These are phyloP conservation scores for Carpatolechia fugitivella DNA, from an alignment of 2,888 invertebrate genomes.

Conservation along the genomic window DNA sequence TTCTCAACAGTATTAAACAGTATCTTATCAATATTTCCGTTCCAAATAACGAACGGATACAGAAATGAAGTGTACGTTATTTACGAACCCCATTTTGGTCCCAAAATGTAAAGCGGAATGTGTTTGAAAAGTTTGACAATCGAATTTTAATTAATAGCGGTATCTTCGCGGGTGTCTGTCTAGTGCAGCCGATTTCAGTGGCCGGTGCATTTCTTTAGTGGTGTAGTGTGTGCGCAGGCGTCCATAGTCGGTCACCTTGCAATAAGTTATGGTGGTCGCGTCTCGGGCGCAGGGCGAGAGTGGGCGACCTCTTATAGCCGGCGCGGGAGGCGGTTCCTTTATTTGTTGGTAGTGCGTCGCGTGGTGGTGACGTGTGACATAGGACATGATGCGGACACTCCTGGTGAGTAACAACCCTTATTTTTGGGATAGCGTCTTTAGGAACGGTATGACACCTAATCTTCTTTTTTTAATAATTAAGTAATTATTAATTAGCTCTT, in stretches of 20 bases:
- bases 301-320: constrained; percentile 76
- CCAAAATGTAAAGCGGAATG: background rate
- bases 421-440: background rate
- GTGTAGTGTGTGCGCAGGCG: constrained; percentile 36
- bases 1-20: background rate
- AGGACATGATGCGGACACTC: constrained; percentile 70
- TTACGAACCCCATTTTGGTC: no score
- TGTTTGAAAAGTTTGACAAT: constrained; percentile 36
- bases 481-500: background rate
- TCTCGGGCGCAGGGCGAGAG: constrained; percentile 67
- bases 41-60: no score
- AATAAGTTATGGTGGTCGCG: constrained; percentile 73
- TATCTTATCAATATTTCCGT: no score
- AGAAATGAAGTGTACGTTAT: no score
- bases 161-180: constrained; percentile 44
- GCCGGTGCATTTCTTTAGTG: constrained; percentile 46
- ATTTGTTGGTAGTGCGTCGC: constrained; percentile 72
- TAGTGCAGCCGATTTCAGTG: constrained; percentile 56
- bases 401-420: constrained; percentile 55
- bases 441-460: background rate
- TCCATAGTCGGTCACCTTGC: constrained; percentile 71
- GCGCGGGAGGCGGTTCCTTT: constrained; percentile 72
- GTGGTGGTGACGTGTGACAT: constrained; percentile 66
- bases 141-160: constrained; percentile 64
- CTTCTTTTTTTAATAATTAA: background rate